A percentile compares a stretch with the other conserved stretches of the same genome.
These are phyloP conservation scores for Halcyon smyrnensis DNA, from an alignment of 2,797 vertebrate species.

Conservation along the genomic window DNA sequence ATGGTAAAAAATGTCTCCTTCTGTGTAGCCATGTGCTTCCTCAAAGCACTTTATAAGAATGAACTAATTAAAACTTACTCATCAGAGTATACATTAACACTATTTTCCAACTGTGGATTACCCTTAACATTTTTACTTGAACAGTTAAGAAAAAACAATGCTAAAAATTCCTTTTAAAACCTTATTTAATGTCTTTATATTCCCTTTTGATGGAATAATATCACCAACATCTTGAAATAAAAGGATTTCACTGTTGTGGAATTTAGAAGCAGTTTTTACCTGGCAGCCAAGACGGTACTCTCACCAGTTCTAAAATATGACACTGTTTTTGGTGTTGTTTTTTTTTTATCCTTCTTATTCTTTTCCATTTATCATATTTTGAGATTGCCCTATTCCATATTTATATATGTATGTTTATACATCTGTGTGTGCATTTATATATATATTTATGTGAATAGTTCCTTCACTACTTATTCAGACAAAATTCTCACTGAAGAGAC, in stretches of 20 bases:
- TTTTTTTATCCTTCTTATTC: not conserved
- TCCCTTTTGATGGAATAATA: not conserved
- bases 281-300: not conserved
- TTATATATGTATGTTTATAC: not conserved
- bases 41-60: not conserved
- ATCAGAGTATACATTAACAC: not conserved
- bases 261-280: not conserved
- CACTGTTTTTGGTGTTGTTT: not conserved
- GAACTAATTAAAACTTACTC: not conserved
- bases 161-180: not conserved
- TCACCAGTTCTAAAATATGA: not conserved
- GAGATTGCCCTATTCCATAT: not conserved
- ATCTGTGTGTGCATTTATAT: rapidly evolving
- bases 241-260: not conserved
- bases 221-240: not conserved
- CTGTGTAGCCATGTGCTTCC: not conserved
- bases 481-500: not conserved
- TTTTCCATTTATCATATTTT: not conserved
- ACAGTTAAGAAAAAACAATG: not conserved
- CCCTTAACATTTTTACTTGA: not conserved
- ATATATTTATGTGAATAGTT: not conserved
- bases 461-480: not conserved
- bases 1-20: not conserved
- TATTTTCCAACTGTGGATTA: not conserved
- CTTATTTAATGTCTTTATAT: not conserved